Percentiles rank a stretch among this genome's conserved stretches.
These are phyloP conservation scores for Fulmarus glacialis DNA, from an alignment of 2,113 vertebrate species.

Conservation along the genomic window DNA sequence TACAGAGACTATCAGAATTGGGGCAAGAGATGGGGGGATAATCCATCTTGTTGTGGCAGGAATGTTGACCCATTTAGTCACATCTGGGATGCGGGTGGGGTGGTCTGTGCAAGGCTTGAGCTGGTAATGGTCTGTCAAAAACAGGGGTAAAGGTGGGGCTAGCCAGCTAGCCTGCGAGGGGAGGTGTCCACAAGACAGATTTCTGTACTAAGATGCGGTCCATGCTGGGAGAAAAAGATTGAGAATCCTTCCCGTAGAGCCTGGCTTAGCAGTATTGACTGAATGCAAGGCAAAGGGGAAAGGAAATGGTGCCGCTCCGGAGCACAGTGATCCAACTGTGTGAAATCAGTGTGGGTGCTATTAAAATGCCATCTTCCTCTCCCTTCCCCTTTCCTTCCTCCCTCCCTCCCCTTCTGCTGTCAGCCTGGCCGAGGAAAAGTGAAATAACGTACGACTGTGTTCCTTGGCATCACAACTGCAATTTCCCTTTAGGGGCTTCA, in stretches of 20 bases:
- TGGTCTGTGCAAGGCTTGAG: neutral
- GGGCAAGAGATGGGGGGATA: neutral
- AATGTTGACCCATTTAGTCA: neutral
- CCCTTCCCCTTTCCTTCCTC: slow-evolving; percentile 42
- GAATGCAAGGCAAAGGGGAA: neutral
- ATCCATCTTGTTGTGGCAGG: neutral
- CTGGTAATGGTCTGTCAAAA: neutral
- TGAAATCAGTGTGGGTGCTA: slow-evolving; percentile 51
- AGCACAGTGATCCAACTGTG: slow-evolving; percentile 66
- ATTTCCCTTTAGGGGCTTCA: slow-evolving; percentile 72
- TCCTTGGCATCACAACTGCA: slow-evolving; percentile 74
- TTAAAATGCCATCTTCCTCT: slow-evolving; percentile 72
- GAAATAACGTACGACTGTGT: slow-evolving; percentile 76
- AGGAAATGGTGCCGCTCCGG: slow-evolving; percentile 16
- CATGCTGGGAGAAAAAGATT: neutral
- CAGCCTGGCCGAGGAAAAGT: slow-evolving; percentile 71
- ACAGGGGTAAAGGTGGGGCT: neutral
- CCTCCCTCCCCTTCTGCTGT: slow-evolving; percentile 33
- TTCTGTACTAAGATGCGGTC: neutral
- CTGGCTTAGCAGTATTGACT: neutral
- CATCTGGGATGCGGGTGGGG: neutral
- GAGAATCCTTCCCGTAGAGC: neutral
- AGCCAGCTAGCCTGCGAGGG: neutral
- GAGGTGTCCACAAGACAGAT: neutral
- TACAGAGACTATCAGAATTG: neutral